Percentiles rank a stretch among this genome's conserved stretches.
phyloP scores from a whole-genome alignment of 1,140 invertebrate species.

The Lepidostoma basale region DNA sequence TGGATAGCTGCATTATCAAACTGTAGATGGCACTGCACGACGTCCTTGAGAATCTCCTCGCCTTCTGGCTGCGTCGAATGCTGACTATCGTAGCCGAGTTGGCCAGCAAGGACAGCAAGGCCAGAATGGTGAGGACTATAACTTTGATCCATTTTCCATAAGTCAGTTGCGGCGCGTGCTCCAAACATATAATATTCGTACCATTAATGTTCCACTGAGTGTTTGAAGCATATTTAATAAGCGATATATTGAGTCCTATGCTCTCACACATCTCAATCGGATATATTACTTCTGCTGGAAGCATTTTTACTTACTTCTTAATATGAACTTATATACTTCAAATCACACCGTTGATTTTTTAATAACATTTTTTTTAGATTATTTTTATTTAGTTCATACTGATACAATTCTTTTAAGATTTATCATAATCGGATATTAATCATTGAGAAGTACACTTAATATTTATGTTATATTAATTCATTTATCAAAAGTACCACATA shows the following conservation, averaged over 20 bases:
- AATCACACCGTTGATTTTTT: no score
- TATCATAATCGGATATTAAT: no score
- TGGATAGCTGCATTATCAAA: constrained; percentile 75
- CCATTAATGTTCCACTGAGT: constrained; percentile 48
- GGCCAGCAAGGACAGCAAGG: constrained; percentile 72
- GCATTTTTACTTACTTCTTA: no score
- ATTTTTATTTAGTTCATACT: no score
- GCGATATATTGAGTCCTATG: constrained; percentile 27
- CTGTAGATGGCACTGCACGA: constrained; percentile 75
- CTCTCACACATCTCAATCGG: constrained; percentile 22
- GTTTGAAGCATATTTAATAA: background rate
- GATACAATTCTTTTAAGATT: no score
- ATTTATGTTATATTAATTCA: no score
- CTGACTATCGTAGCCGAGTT: constrained; percentile 78
- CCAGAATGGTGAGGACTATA: constrained; percentile 70
- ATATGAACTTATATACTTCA: no score
- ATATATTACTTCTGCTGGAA: background rate
- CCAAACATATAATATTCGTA: constrained; percentile 56
- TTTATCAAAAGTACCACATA: no score
- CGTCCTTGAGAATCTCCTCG: constrained; percentile 61
- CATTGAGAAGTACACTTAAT: no score
- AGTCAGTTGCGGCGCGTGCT: constrained; percentile 69
- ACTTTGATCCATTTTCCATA: constrained; percentile 65
- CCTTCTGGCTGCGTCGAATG: constrained; percentile 65
- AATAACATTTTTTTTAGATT: no score